A percentile compares a stretch with the other conserved stretches of the same genome.
Evolutionary conservation across 2,888 invertebrate genomes (phyloP).

Genomic region (Drosophila subsilvestris): DNA sequence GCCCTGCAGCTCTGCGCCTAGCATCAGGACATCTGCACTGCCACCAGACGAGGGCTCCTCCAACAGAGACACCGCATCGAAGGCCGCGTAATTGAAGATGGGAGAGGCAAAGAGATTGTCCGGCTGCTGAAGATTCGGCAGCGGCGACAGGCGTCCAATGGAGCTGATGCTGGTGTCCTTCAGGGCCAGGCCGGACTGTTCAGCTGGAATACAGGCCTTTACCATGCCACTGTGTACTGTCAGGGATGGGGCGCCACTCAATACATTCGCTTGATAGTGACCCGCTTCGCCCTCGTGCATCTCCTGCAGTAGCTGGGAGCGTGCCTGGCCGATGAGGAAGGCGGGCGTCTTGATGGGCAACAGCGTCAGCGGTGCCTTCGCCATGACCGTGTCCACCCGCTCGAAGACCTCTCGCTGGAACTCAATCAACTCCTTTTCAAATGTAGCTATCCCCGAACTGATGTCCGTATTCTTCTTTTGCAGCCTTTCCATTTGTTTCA

Average conservation of each 20-base stretch:
- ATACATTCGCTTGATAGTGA: slow-evolving; percentile 81
- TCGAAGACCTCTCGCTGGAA: slow-evolving; percentile 91
- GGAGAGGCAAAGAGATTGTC: slow-evolving; percentile 87
- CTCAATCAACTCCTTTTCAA: slow-evolving; percentile 89
- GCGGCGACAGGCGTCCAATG: slow-evolving; percentile 76
- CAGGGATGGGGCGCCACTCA: slow-evolving; percentile 58
- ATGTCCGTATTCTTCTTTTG: slow-evolving; percentile 88
- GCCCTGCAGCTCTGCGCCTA: slow-evolving; percentile 85
- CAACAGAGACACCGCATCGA: slow-evolving; percentile 86
- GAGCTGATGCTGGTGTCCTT: slow-evolving; percentile 67
- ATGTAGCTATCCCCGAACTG: slow-evolving; percentile 87
- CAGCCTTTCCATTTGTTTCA: slow-evolving; percentile 88
- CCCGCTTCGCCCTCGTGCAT: slow-evolving; percentile 53
- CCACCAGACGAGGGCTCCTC: slow-evolving; percentile 84
- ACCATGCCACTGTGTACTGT: slow-evolving; percentile 9
- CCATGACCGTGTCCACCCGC: slow-evolving; percentile 89
- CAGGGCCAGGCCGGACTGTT: slow-evolving; percentile 54
- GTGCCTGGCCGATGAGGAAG: slow-evolving; percentile 84
- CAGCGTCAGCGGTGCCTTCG: slow-evolving; percentile 90
- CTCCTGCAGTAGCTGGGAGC: slow-evolving; percentile 35
- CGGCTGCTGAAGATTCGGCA: slow-evolving; percentile 54
- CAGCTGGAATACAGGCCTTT: slow-evolving; percentile 7
- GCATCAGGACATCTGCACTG: slow-evolving; percentile 86
- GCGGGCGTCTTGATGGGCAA: slow-evolving; percentile 88
- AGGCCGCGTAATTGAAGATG: slow-evolving; percentile 85